phyloP scores from a whole-genome alignment of 2,888 invertebrate genomes.

The Stenchaetothrips biformis region DNA sequence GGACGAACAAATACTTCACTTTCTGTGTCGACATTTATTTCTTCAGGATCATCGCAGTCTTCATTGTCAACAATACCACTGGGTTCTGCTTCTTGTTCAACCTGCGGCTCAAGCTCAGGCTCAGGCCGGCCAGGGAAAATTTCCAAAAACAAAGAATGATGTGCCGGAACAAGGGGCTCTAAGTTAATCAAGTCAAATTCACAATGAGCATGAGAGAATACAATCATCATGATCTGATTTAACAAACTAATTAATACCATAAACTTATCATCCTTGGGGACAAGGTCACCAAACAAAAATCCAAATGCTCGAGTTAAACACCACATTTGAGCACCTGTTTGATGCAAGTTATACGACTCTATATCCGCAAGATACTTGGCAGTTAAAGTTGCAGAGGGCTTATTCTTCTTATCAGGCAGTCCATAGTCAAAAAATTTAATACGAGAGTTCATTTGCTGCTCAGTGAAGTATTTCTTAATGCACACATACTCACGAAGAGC shows the following conservation, averaged over 20 bases:
- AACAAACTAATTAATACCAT: not conserved
- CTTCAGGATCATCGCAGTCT: no score
- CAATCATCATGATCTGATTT: not conserved
- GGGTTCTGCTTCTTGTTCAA: no score
- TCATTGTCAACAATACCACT: no score
- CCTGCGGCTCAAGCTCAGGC: no score
- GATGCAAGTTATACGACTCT: not conserved
- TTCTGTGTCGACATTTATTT: no score
- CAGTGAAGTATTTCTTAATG: not conserved
- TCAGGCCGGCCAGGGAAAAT: not conserved
- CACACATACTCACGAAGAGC: not conserved
- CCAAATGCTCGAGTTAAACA: not conserved
- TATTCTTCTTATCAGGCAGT: not conserved
- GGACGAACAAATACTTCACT: no score
- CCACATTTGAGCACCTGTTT: not conserved
- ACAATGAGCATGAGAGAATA: not conserved
- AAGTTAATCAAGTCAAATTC: not conserved
- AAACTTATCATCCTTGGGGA: not conserved
- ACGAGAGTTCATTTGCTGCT: not conserved
- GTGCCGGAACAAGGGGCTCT: not conserved
- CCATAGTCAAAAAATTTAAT: not conserved
- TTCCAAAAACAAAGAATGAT: not conserved
- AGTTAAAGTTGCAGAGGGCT: not conserved
- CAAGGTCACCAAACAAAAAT: not conserved
- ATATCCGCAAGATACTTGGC: not conserved